phyloP scores from a whole-genome alignment of 2,113 vertebrate species.

The Gavialis gangeticus region DNA sequence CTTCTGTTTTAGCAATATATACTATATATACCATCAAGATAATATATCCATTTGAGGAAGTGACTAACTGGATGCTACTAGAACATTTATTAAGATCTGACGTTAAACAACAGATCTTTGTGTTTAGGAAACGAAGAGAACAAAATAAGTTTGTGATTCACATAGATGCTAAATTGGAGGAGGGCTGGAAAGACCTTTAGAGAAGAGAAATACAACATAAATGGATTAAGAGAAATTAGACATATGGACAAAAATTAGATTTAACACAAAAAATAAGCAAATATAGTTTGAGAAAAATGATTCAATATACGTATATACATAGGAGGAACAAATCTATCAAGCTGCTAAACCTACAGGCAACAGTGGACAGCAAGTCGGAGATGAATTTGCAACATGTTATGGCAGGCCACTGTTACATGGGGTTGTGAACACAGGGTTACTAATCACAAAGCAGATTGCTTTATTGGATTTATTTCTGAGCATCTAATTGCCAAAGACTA shows the following conservation, averaged over 20 bases:
- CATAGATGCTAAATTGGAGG: not conserved
- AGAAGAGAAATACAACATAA: not conserved
- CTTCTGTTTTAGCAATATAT: not conserved
- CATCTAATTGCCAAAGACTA: constrained; percentile 34
- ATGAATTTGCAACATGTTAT: not conserved
- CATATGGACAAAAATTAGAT: constrained; percentile 11
- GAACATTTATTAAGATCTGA: not conserved
- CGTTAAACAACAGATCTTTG: not conserved
- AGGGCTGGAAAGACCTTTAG: not conserved
- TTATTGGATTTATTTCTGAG: constrained; percentile 43
- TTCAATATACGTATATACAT: not conserved
- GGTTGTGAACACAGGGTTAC: constrained; percentile 43
- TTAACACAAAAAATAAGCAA: not conserved
- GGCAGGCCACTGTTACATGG: constrained; percentile 44
- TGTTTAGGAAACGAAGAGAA: not conserved
- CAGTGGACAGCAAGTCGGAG: constrained; percentile 11
- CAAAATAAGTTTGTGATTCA: not conserved
- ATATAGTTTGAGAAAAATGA: constrained; percentile 5
- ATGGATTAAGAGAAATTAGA: not conserved
- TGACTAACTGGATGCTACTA: not conserved
- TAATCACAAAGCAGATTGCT: constrained; percentile 33
- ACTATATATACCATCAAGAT: not conserved
- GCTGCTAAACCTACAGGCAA: not conserved
- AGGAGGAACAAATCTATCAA: not conserved
- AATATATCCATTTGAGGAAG: not conserved